Base-by-base conservation (phyloP, 2,797 vertebrate species). In the Arremon aurantiirostris region DNA sequence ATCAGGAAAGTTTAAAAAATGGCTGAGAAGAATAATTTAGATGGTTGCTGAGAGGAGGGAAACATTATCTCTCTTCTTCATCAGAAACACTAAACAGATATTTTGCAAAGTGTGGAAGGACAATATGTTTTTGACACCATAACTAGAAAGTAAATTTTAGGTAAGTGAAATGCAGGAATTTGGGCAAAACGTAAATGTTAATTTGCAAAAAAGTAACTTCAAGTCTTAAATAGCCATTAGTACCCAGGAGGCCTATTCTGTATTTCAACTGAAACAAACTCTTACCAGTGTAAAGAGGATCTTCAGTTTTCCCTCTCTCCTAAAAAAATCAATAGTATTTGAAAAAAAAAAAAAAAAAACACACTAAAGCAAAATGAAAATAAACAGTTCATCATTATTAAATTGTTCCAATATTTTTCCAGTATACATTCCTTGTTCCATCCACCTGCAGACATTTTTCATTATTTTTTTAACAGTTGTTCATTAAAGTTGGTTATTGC, bases 381-480 rank as follows among this genome's bases (percentile, higher is more conserved):
- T 39, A 91, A 93, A 73, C 35, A 86, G 76, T 95, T 94, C 66
- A 79, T 90, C 56, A 50, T 77, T 95, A 75, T 82, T 69, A 89
- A 95, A 85, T 79, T 49, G 19, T 63, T 87, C 41, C n/a, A 84
- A 0, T 94, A 61, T 93, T 94, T 97, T 92, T 49, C 65, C 50
- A 77, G 39, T 91, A 44, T 85, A 34, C 47, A 21, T 94, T 95
- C 69, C 59, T 95, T 84, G 63, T 89, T 96, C 86, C 30, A 81
- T 91, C 65, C 68, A 96, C 82, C 80, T 97, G 81, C 70, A 96
- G 66, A 72, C 77, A 93, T 91, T 96, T 97, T 96, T 92, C 63
- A 78, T 93, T 94, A 68, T 77, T 96, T 95, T 94, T 94, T 86
- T 93, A 86, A 84, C 86, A 96, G 65, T 49, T 90, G 57, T 92